Evolutionary conservation across 2,797 vertebrate species (phyloP), one percentile per base, ranked within the genome.

Genomic region (Craterocephalus amniculus): DNA sequence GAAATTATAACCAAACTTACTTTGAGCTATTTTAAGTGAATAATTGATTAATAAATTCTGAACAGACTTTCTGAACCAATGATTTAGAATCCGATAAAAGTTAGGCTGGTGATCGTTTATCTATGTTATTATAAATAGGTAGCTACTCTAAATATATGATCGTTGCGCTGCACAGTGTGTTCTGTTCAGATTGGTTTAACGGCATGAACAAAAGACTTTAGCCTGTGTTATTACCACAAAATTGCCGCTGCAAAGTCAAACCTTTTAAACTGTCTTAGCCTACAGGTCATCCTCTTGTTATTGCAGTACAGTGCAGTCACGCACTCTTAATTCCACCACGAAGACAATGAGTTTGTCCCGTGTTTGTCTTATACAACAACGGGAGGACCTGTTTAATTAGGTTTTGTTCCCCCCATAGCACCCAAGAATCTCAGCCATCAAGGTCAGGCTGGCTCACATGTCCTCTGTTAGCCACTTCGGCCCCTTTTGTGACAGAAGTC

Each of bases 361-460:
- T 80, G 85, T 88, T 83, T 81, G 86, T 86, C 85, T 89, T 67
- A 18, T 29, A 70, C 78, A 74, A 75, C 88, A 81, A 58, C 83
- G 76, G 74, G 88, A 89, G 88, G 90, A 87, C 88, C 89, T 81
- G 74, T 90, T 92, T 91, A 91, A 93, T 91, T 90, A 81, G 86
- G 74, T 86, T 88, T 86, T 68, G 74, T 70, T 3, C 57, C 34
- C 52, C 20, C 36, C 84, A 77, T 79, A 69, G 72, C 77, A 58
- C 78, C 70, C 73, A 68, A 73, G 52, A 82, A 82, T 90, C 79
- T 76, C 73, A 78, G 63, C 76, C 87, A 89, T 85, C 89, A 91
- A 92, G 87, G 91, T 93, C 91, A 90, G 79, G 26, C 87, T 45
- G 80, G 72, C 83, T 90, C 88, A 89, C 84, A 85, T 85, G 83